Conservation (phyloP, 2,797 vertebrate genomes). For the Todus mexicanus region DNA sequence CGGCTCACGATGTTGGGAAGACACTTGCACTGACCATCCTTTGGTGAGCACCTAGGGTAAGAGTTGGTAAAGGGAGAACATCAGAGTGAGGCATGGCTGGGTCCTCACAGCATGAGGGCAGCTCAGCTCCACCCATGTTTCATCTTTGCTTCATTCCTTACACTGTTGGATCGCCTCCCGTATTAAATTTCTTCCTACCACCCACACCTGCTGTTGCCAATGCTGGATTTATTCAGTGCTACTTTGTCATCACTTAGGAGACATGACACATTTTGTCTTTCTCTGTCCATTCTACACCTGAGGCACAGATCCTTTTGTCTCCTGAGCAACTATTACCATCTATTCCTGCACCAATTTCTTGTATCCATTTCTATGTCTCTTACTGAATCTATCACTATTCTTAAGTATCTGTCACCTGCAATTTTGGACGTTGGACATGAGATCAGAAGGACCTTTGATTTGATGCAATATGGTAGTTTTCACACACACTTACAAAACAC, state of each 20-base stretch:
- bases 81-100: background rate
- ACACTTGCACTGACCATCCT: constrained; percentile 83
- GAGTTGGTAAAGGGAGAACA: background rate
- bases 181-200: background rate
- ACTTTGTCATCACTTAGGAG: background rate
- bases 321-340: background rate
- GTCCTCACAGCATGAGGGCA: background rate
- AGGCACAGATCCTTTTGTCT: background rate
- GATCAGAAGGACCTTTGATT: background rate
- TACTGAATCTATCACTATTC: background rate
- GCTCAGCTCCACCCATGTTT: background rate
- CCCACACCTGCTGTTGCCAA: background rate
- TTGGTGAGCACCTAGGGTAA: constrained; percentile 74
- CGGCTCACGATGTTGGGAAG: constrained; percentile 79
- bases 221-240: background rate
- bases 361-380: background rate
- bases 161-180: background rate
- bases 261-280: background rate
- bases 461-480: background rate
- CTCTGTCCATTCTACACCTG: background rate
- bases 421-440: background rate
- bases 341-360: background rate
- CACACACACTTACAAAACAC: background rate
- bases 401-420: background rate
- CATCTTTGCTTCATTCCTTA: background rate